These are phyloP conservation scores for Gallinago undulata DNA, from an alignment of 2,113 vertebrate genomes.

Conservation along the genomic window DNA sequence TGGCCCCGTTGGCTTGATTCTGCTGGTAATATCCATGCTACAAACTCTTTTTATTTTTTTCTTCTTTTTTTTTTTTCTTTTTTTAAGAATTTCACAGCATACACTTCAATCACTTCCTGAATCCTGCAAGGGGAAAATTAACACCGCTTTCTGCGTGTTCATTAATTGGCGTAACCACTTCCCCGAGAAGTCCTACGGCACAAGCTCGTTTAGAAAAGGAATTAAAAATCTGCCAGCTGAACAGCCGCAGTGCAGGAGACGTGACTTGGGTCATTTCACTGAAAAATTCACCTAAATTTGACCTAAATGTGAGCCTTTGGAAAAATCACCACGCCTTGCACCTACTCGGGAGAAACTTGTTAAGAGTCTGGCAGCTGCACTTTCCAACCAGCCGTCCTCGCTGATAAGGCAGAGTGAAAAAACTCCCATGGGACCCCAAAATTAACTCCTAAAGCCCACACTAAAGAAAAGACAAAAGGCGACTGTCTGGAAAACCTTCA, in stretches of 20 bases:
- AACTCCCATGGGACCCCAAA: not conserved
- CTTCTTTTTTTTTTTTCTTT: not conserved
- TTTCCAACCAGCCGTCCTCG: not conserved
- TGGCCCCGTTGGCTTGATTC: not conserved
- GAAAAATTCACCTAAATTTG: not conserved
- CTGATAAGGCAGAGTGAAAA: not conserved
- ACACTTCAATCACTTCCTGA: not conserved
- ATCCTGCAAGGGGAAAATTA: not conserved
- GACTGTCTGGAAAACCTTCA: not conserved
- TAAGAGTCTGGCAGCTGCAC: not conserved
- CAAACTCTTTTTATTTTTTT: not conserved
- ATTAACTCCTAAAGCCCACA: not conserved
- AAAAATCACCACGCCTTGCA: not conserved
- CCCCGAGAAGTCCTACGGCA: not conserved
- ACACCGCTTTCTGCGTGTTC: accelerated
- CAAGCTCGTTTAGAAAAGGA: not conserved
- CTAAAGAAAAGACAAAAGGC: not conserved
- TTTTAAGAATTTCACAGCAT: not conserved
- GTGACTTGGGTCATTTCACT: not conserved
- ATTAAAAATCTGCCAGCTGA: not conserved
- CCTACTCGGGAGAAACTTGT: not conserved
- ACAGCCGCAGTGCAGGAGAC: accelerated
- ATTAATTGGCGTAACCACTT: not conserved
- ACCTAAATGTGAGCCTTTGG: not conserved
- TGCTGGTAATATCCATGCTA: not conserved